Evolutionary conservation across 2,797 vertebrate genomes (phyloP).

Genomic region (Chrysocyon brachyurus): DNA sequence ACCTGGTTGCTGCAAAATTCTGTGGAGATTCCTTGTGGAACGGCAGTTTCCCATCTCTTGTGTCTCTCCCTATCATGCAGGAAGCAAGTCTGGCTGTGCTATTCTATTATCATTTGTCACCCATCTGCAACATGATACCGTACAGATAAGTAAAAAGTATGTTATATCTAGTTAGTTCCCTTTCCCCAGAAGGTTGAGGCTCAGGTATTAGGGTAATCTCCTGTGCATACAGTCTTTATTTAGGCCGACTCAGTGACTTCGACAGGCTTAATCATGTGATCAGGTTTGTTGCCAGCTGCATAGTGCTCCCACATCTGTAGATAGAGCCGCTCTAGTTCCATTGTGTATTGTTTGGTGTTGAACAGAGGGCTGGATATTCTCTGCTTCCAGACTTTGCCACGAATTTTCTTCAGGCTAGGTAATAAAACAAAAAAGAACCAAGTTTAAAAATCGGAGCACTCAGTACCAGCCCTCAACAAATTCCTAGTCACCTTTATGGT

Average conservation of each 20-base stretch:
- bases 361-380: constrained; percentile 98
- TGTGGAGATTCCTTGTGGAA: constrained; percentile 85
- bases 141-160: constrained; percentile 87
- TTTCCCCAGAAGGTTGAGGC: constrained; percentile 84
- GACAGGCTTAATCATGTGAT: constrained; percentile 94
- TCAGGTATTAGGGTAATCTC: constrained; percentile 81
- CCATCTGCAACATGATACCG: constrained; percentile 86
- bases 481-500: background rate
- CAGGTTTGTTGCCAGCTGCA: constrained; percentile 94
- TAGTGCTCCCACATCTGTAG: constrained; percentile 98
- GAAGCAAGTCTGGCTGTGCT: constrained; percentile 87
- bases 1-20: constrained; percentile 82
- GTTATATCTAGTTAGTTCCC: constrained; percentile 81
- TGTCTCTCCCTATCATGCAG: constrained; percentile 87
- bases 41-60: constrained; percentile 85
- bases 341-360: constrained; percentile 99
- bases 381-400: constrained; percentile 98
- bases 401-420: constrained; percentile 96
- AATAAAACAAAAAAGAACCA: constrained; percentile 9
- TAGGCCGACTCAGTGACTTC: constrained; percentile 95
- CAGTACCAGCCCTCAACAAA: background rate
- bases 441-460: constrained; percentile 47
- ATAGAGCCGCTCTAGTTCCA: constrained; percentile 97
- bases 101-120: constrained; percentile 86
- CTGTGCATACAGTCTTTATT: constrained; percentile 81